Evolutionary conservation across 2,113 vertebrate genomes (phyloP).

Genomic region (Agelaius tricolor): DNA sequence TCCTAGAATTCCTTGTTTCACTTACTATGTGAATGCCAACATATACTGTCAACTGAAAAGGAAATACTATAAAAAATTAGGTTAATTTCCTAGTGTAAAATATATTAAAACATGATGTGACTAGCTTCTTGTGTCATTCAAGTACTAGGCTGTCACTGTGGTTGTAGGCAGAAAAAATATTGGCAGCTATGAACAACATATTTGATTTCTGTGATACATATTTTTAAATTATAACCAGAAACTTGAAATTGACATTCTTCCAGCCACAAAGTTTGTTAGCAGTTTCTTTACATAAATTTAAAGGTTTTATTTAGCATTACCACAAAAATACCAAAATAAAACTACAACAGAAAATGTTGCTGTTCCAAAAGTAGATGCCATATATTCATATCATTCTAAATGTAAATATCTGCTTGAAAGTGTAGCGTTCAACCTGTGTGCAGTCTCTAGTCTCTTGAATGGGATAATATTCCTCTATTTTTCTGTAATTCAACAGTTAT

Average conservation of each 20-base stretch:
- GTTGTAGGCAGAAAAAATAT: constrained; percentile 8
- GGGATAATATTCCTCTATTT: not conserved
- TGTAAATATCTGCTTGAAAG: not conserved
- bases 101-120: constrained; percentile 12
- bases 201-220: not conserved
- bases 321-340: not conserved
- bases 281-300: not conserved
- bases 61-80: constrained; percentile 15
- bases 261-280: not conserved
- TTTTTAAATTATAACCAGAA: constrained; percentile 23
- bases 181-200: not conserved
- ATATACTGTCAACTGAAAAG: not conserved
- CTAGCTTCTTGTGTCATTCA: constrained; percentile 3
- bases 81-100: not conserved
- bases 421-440: not conserved
- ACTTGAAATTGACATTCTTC: not conserved
- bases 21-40: not conserved
- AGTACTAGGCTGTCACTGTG: not conserved
- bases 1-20: constrained; percentile 1
- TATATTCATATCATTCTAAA: not conserved
- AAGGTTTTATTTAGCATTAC: not conserved
- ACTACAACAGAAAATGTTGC: not conserved
- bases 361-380: not conserved
- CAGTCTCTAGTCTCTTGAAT: not conserved
- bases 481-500: not conserved